Conservation (phyloP, 2,113 vertebrate genomes). For the Malurus elegans region DNA sequence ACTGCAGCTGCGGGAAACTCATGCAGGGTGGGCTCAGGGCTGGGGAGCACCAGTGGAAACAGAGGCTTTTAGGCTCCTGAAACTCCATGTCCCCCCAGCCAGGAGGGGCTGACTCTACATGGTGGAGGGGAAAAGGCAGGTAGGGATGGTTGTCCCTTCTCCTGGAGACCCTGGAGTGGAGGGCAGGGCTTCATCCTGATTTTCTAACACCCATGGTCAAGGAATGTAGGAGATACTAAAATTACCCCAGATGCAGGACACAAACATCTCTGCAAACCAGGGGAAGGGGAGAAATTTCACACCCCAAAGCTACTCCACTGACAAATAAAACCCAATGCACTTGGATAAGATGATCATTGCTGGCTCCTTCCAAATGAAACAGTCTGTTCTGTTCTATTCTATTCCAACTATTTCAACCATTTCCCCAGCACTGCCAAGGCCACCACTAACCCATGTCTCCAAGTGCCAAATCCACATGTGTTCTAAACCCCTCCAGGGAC, state of each 20-base stretch:
- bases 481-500: not conserved
- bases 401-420: not conserved
- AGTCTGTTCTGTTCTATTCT: not conserved
- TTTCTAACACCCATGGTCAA: accelerated
- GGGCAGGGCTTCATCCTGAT: not conserved
- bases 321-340: not conserved
- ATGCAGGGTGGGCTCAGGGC: not conserved
- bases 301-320: not conserved
- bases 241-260: not conserved
- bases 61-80: not conserved
- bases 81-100: not conserved
- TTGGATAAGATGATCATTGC: accelerated
- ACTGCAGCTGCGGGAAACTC: not conserved
- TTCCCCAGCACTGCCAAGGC: not conserved
- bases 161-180: not conserved
- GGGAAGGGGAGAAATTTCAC: not conserved
- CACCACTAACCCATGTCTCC: not conserved
- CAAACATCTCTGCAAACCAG: not conserved
- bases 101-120: not conserved
- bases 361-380: accelerated
- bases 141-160: not conserved
- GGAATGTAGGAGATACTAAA: not conserved
- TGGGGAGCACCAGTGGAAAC: not conserved
- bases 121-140: not conserved
- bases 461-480: accelerated